These are phyloP conservation scores for Xenops minutus DNA, from an alignment of 2,797 vertebrate genomes.

Conservation along the genomic window DNA sequence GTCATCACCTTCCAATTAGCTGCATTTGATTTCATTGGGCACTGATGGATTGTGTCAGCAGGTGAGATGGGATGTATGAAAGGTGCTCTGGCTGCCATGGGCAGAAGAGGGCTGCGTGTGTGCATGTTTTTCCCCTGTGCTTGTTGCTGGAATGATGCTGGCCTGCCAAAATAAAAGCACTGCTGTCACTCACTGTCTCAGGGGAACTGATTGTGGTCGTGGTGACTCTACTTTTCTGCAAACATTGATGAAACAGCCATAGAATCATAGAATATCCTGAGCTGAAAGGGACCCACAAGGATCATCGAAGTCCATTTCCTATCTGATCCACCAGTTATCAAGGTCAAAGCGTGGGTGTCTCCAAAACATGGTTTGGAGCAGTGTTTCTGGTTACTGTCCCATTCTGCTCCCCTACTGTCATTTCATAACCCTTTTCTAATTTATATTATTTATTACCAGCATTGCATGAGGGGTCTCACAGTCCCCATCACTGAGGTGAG, in stretches of 20 bases:
- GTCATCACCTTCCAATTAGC: constrained; percentile 84
- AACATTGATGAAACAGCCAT: not conserved
- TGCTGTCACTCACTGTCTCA: not conserved
- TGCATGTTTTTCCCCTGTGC: not conserved
- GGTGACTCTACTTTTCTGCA: not conserved
- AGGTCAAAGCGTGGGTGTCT: not conserved
- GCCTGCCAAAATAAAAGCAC: constrained; percentile 21
- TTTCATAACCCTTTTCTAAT: not conserved
- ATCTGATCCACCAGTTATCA: not conserved
- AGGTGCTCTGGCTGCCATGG: constrained; percentile 57
- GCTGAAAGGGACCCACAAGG: not conserved
- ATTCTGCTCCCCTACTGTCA: not conserved
- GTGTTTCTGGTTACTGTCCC: not conserved
- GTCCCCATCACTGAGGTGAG: not conserved
- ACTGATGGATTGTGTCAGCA: constrained; percentile 77
- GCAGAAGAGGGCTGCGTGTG: not conserved
- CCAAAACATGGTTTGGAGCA: not conserved
- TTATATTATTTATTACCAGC: not conserved
- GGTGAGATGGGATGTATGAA: constrained; percentile 77
- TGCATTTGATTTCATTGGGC: constrained; percentile 76
- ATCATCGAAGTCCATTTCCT: not conserved
- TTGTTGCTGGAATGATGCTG: not conserved
- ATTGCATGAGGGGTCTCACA: not conserved
- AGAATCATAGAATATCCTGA: accelerated
- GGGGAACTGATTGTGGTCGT: not conserved